Percentiles rank a stretch among this genome's conserved stretches.
Evolutionary conservation across 2,113 vertebrate species (phyloP).

Genomic region (Siniperca chuatsi): DNA sequence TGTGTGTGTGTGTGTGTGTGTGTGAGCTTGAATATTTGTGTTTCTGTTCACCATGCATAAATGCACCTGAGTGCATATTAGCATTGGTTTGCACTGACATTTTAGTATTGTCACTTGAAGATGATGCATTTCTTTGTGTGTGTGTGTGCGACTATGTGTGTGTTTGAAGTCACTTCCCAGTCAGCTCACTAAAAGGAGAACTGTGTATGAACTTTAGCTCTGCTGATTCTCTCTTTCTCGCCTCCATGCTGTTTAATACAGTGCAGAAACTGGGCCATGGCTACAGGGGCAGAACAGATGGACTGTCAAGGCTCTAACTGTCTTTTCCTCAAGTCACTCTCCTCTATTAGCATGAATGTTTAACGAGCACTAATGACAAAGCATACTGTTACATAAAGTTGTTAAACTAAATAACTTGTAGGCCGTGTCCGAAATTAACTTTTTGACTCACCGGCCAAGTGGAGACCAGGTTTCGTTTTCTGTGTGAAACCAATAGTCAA

Average conservation of each 20-base stretch:
- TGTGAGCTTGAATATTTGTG: not conserved
- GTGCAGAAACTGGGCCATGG: conserved; percentile 58
- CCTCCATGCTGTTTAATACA: conserved; percentile 18
- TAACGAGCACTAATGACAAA: conserved; percentile 40
- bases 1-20: conserved; percentile 1
- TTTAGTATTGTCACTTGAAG: not conserved
- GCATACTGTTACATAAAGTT: conserved; percentile 1
- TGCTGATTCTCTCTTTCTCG: conserved; percentile 20
- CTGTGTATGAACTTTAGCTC: conserved; percentile 29
- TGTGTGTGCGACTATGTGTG: not conserved
- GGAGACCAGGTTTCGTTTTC: no score
- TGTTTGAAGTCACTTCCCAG: conserved; percentile 11
- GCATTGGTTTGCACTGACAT: not conserved
- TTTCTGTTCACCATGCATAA: not conserved
- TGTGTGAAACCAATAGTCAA: no score
- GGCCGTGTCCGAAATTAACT: no score
- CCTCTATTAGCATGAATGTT: conserved; percentile 44
- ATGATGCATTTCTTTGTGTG: not conserved
- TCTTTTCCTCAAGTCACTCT: conserved; percentile 37
- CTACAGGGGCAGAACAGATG: conserved; percentile 64
- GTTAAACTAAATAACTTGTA: conserved; percentile 18
- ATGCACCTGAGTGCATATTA: not conserved
- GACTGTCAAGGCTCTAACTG: conserved; percentile 36
- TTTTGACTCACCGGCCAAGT: no score
- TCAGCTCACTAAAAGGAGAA: conserved; percentile 12